Evolutionary conservation across 2,797 vertebrate species (phyloP).

Genomic region (Pantherophis vulpinus): DNA sequence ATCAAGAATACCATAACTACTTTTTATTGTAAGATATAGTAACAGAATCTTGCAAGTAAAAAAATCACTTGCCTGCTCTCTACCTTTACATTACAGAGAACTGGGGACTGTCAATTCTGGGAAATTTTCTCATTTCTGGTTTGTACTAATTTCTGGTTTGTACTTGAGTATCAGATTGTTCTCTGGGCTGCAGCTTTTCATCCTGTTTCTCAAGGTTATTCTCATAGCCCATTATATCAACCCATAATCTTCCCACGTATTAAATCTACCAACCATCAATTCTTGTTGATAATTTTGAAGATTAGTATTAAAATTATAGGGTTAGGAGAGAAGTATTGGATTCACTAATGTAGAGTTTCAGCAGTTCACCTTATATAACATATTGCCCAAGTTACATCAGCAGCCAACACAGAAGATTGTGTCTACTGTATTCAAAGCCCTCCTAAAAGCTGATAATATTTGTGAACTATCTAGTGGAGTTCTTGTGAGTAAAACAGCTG

Average conservation of each 20-base stretch:
- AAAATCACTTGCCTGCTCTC: not conserved
- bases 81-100: not conserved
- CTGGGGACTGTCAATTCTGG: not conserved
- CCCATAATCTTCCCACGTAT: not conserved
- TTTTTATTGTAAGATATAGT: not conserved
- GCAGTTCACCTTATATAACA: not conserved
- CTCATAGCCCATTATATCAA: not conserved
- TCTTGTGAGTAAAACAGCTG: conserved; percentile 7
- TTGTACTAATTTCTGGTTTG: not conserved
- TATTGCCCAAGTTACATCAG: not conserved
- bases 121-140: not conserved
- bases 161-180: not conserved
- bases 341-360: not conserved
- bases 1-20: not conserved
- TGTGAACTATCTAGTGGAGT: not conserved
- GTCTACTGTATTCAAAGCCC: not conserved
- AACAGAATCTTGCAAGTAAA: not conserved
- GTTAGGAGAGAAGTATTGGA: not conserved
- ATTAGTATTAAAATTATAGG: not conserved
- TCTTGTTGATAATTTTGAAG: not conserved
- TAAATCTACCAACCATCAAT: not conserved
- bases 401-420: not conserved
- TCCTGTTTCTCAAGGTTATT: not conserved
- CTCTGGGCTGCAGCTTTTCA: not conserved
- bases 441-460: not conserved